Conservation (phyloP, 2,888 invertebrate genomes). For the Flabesymbios commensalis region DNA sequence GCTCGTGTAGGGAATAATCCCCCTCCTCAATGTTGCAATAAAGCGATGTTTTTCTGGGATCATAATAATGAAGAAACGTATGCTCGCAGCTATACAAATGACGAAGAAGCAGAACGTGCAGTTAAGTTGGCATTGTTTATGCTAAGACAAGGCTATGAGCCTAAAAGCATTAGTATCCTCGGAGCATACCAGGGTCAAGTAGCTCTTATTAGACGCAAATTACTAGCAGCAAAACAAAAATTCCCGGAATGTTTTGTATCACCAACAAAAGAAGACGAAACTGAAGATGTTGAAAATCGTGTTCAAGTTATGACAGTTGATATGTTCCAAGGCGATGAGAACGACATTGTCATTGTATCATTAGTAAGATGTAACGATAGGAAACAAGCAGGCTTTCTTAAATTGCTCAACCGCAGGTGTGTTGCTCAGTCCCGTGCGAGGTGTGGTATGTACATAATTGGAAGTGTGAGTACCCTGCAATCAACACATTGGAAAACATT, state of each 20-base stretch:
- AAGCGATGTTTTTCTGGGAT: slow-evolving; percentile 29
- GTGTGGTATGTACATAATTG: slow-evolving; percentile 28
- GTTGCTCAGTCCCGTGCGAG: slow-evolving; percentile 44
- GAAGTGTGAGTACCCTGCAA: slow-evolving; percentile 17
- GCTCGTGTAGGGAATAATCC: slow-evolving; percentile 11
- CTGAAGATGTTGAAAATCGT: background rate
- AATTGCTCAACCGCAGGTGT: slow-evolving; percentile 48
- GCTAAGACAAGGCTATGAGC: slow-evolving; percentile 21
- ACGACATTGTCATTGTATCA: slow-evolving; percentile 45
- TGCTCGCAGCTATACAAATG: slow-evolving; percentile 22
- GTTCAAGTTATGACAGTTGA: slow-evolving; percentile 38
- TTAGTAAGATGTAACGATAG: slow-evolving; percentile 44
- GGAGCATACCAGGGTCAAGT: slow-evolving; percentile 30
- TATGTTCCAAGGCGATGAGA: slow-evolving; percentile 47
- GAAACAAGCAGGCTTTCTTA: slow-evolving; percentile 52
- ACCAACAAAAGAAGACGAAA: background rate
- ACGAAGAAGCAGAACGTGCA: slow-evolving; percentile 23
- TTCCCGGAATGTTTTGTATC: background rate
- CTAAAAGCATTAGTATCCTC: slow-evolving; percentile 22
- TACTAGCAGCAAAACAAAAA: slow-evolving; percentile 8
- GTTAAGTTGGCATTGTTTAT: slow-evolving; percentile 24
- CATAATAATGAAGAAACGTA: slow-evolving; percentile 20
- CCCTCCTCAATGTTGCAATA: slow-evolving; percentile 7
- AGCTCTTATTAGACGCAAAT: slow-evolving; percentile 7
- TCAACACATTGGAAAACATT: slow-evolving; percentile 4